Evolutionary conservation across 1,140 invertebrate genomes (phyloP), one percentile per base, ranked within the genome.

Genomic region (Sycophila sp.): DNA sequence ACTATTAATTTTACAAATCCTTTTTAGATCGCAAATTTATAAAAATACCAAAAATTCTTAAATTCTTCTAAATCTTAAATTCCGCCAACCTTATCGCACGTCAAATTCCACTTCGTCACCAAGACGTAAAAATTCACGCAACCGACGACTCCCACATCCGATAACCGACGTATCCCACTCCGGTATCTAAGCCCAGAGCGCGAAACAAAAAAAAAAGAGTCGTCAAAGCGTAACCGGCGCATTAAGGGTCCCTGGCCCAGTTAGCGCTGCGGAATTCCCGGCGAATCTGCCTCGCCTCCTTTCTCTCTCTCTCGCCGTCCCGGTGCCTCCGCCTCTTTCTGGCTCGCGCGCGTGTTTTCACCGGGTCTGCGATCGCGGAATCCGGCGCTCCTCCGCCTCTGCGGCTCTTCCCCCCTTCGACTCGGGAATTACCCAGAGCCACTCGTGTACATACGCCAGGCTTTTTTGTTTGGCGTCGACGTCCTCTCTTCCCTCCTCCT

Each of bases 341-440:
- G n/a, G n/a, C 45, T 4, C 42, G n/a, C 5, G 15, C 19, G 24
- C 26, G 34, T 59, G 58, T 63, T 63, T 62, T 47, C 56, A 22
- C 42, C 56, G 56, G n/a, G n/a, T 47, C 5, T n/a, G 15, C 59
- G 45, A 22, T 34, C 62, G 62, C 62, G 62, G 62, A 64, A 64
- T 64, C 38, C 62, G 47, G 32, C 59, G 40, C 28, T 26, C 32
- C 24, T 32, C 59, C 26, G 17, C 2, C 64, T 22, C 30, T 49
- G 64, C 59, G 53, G 55, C 63, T 38, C 45, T 56, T 56, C 73
- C 58, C 47, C 17, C 17, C 1, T 24, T 26, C 40, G 22, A 26
- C 26, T 3, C 47, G 62, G 62, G 47, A 64, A 64, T 64, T 64
- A 64, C 62, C 62, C 30, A 47, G 42, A 10, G 42, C 17, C 42